phyloP scores from a whole-genome alignment of 2,888 invertebrate genomes.

The Pecten maximus region DNA sequence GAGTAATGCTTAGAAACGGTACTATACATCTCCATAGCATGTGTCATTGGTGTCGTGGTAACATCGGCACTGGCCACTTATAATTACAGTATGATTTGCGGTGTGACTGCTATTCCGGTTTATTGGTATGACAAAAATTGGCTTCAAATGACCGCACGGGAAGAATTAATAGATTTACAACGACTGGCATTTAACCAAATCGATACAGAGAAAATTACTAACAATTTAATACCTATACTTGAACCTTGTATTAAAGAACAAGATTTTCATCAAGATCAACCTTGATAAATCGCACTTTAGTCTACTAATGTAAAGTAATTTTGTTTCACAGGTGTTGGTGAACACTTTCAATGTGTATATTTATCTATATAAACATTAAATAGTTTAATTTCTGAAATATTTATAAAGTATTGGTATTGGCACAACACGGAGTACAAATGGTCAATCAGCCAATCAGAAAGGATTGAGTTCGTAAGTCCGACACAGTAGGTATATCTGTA shows the following conservation, averaged over 20 bases:
- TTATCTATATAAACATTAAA: not conserved
- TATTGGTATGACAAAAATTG: not conserved
- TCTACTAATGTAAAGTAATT: not conserved
- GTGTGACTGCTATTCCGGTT: not conserved
- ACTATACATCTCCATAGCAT: not conserved
- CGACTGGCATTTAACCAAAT: slow-evolving; percentile 11
- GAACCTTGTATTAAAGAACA: not conserved
- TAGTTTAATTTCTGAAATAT: not conserved
- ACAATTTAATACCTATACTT: slow-evolving; percentile 14
- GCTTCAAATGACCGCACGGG: not conserved
- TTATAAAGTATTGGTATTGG: not conserved
- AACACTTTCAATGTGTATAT: not conserved
- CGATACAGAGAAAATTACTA: not conserved
- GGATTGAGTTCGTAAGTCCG: not conserved
- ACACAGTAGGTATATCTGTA: not conserved
- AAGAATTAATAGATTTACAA: slow-evolving; percentile 22
- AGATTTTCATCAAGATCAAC: not conserved
- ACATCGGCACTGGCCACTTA: not conserved
- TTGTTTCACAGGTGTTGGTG: not conserved
- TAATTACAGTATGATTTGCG: not conserved
- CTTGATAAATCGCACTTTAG: not conserved
- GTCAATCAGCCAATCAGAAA: not conserved
- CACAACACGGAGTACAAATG: too few species aligned
- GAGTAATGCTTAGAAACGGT: too few species aligned
- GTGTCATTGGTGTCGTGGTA: not conserved